Evolutionary conservation across 2,888 invertebrate species (phyloP).

Genomic region (Ormyrus thymus): DNA sequence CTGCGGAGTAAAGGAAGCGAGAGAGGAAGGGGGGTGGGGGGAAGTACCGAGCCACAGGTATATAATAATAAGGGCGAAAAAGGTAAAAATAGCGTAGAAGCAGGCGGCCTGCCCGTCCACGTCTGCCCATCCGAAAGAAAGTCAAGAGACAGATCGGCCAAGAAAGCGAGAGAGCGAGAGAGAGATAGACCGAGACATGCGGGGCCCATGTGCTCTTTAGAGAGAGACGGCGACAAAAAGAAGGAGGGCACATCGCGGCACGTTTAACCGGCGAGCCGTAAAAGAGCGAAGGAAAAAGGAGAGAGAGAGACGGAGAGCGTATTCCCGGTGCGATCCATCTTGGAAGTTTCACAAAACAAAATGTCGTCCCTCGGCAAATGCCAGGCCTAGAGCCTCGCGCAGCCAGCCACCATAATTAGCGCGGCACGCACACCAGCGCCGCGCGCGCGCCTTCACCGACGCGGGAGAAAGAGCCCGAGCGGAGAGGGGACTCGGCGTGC

Average conservation of each 20-base stretch:
- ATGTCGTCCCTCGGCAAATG: constrained; percentile 69
- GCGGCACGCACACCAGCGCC: constrained; percentile 48
- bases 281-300: constrained; percentile 19
- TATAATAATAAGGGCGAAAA: constrained; percentile 14
- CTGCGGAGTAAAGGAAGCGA: no score
- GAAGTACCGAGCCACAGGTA: constrained; percentile 23
- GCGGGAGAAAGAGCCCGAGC: neutral
- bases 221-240: constrained; percentile 3
- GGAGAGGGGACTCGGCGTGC: neutral
- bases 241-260: neutral
- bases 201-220: neutral
- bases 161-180: constrained; percentile 29
- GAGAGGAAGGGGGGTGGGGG: neutral
- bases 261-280: constrained; percentile 2
- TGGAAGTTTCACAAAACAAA: constrained; percentile 70
- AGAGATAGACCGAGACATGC: neutral
- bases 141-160: neutral
- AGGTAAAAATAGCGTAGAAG: neutral
- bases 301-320: no score
- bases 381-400: constrained; percentile 26
- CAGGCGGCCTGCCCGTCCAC: neutral
- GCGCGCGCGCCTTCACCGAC: neutral
- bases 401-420: constrained; percentile 73
- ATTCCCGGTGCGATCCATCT: constrained; percentile 65
- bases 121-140: no score